Evolutionary conservation across 2,888 invertebrate genomes (phyloP), one percentile per base, ranked within the genome.

Genomic region (Tiphia femorata): DNA sequence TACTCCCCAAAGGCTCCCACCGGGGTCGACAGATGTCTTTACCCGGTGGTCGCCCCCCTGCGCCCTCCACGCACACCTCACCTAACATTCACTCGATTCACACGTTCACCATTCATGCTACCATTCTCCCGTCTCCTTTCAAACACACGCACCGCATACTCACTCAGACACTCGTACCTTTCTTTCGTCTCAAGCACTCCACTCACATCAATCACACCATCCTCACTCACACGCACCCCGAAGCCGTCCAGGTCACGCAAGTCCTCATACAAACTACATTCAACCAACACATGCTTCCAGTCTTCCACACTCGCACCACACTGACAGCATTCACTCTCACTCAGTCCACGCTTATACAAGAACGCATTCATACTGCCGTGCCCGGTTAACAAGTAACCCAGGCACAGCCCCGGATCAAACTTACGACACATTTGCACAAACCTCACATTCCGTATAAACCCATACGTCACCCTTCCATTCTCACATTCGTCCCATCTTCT

Each of bases 361-460:
- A 3, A 42, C n/a, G 2, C 41, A 42, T 42, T 42, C 41, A 42
- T 21, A 23, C 41, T 23, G 2, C 41, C 41, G 25, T 42, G 41
- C 10, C 48, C 43, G 1, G 54, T 48, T n/a, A 54, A 0, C 0
- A 42, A 0, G 10, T n/a, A 48, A 12, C 35, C 12, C 30, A 12
- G 12, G 27, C 5, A 16, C 27, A 27, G 2, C n/a, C 33, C 14
- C 12, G 47, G 53, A 3, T 47, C 46, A 46, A 53, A 53, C 4
- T 5, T 6, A 12, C 4, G 10, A 25, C 14, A 19, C 12, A 1
- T 2, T 3, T 25, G 27, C 3, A 14, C 20, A 35, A 42, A 42
- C 5, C 38, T 48, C 6, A 47, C 46, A 23, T 40, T 19, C n/a
- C 19, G 38, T 1, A 52, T 46, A 30, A 25, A 52, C 3, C 33